phyloP scores from a whole-genome alignment of 2,888 invertebrate genomes.

The Tipula unca region DNA sequence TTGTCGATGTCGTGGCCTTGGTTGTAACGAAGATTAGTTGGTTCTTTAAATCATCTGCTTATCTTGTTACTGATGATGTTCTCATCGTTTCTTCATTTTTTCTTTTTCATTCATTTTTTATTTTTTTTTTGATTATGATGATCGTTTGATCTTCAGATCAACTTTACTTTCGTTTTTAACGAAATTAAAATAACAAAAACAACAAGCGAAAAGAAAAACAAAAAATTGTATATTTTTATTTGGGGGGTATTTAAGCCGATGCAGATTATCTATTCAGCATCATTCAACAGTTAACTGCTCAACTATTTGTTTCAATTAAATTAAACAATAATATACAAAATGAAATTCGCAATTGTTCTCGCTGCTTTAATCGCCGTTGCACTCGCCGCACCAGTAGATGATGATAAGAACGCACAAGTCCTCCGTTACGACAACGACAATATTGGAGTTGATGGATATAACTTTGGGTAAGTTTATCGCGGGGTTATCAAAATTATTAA shows the following conservation, averaged over 20 bases:
- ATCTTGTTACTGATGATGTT: not conserved
- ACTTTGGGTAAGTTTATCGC: not conserved
- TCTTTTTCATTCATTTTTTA: no score
- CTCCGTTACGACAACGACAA: not conserved
- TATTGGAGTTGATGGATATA: not conserved
- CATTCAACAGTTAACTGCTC: not conserved
- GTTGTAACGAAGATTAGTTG: no score
- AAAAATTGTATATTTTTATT: not conserved
- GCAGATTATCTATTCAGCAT: not conserved
- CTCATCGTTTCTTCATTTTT: not conserved
- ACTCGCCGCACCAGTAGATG: not conserved
- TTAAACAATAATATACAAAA: slow-evolving; percentile 16
- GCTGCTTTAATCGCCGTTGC: not conserved
- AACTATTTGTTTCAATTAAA: not conserved
- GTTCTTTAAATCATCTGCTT: not conserved
- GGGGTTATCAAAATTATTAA: not conserved
- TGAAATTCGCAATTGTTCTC: slow-evolving; percentile 9
- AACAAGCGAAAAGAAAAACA: not conserved
- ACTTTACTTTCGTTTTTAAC: not conserved
- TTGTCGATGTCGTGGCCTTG: no score
- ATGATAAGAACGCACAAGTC: not conserved
- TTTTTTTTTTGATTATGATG: not conserved
- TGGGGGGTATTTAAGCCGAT: not conserved
- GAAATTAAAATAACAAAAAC: not conserved
- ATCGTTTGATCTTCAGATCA: slow-evolving; percentile 8